Evolutionary conservation across 2,113 vertebrate genomes (phyloP), one percentile per base, ranked within the genome.

Genomic region (Takifugu bimaculatus): DNA sequence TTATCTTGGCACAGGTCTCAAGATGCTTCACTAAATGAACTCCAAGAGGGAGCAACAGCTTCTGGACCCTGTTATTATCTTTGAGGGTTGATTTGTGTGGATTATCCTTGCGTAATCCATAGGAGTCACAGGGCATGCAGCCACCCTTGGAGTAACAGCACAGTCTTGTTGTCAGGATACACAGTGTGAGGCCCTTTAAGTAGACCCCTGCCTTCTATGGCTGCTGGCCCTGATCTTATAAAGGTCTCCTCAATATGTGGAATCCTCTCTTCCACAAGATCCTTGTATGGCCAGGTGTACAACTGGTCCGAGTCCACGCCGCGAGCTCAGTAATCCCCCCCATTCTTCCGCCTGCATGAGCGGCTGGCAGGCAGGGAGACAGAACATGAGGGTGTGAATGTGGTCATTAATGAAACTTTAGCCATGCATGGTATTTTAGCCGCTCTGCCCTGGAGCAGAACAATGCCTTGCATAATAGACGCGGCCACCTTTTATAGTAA

Each of bases 131-230:
- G 72, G 64, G 50, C 58, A 67, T 58, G 55, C 70, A 14, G 64
- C 57, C 74, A 80, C 52, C 84, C 79, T 68, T 77, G 71, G 80
- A 73, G 68, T 57, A 56, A 53, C 55, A 71, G 25, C 20, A 60
- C 42, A 60, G 54, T 49, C 54, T 12, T 43, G 5, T 39, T 44
- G 44, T 55, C 47, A 49, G 66, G 55, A 70, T 63, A 63, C 65
- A 65, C 7, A 60, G 50, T 58, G 54, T n/a, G 32, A 52, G 65
- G 60, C 67, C 75, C 43, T 43, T 62, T 44, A 52, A n/a, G 50
- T 54, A 72, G 82, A 80, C 77, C 72, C 77, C 72, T 76, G 67
- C 89, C 89, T 86, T 90, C 81, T 90, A 86, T 88, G 84, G 88
- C 27, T 69, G 53, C 66, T 60, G 70, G 68, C 35, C 69, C 62